These are phyloP conservation scores for Gasterosteus aculeatus DNA, from an alignment of 2,113 vertebrate species.

Conservation along the genomic window DNA sequence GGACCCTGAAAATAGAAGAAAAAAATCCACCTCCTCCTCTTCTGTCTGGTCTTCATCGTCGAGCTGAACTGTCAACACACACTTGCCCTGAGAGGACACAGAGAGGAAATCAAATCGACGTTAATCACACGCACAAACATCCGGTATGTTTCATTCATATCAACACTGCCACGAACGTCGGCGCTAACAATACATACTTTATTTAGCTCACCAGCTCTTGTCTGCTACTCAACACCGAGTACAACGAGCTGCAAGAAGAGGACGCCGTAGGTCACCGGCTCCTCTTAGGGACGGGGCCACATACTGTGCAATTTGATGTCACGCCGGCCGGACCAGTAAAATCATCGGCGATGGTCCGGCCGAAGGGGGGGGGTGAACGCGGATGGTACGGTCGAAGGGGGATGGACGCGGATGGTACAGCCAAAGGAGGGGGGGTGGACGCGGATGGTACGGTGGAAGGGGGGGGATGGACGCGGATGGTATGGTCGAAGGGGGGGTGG, in stretches of 20 bases:
- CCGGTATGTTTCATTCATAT: background rate
- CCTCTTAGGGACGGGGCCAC: too few species aligned
- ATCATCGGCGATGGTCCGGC: too few species aligned
- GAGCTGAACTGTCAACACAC: slow-evolving; percentile 88
- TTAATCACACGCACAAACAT: background rate
- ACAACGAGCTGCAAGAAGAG: background rate
- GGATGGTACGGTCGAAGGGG: too few species aligned
- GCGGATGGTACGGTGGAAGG: too few species aligned
- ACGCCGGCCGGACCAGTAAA: too few species aligned
- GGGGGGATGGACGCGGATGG: too few species aligned
- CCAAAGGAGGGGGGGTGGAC: too few species aligned
- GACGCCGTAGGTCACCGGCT: background rate
- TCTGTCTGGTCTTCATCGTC: slow-evolving; percentile 82
- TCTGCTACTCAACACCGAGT: background rate
- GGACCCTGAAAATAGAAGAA: slow-evolving; percentile 90
- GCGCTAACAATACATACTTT: background rate
- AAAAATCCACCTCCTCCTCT: slow-evolving; percentile 88
- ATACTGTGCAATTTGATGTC: too few species aligned
- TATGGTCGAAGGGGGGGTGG: too few species aligned
- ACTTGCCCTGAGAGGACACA: slow-evolving; percentile 83
- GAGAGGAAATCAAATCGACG: background rate
- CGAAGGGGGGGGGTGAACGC: too few species aligned
- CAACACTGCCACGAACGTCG: background rate
- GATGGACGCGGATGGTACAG: too few species aligned
- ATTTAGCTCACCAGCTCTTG: background rate